phyloP scores from a whole-genome alignment of 1,140 invertebrate species.

The Centruroides vittatus region DNA sequence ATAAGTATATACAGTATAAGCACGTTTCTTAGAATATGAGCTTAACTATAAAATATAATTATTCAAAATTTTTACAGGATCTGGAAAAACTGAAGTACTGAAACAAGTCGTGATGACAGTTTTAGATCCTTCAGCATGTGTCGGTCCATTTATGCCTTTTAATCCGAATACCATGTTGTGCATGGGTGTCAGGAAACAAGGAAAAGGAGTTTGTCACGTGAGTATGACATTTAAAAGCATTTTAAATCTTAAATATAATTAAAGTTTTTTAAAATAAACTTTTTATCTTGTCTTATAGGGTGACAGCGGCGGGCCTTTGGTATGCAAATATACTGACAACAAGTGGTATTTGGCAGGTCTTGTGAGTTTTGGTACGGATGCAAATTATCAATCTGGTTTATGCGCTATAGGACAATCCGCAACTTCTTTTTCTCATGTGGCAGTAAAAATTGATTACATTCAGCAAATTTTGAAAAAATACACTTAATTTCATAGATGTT shows the following conservation, averaged over 20 bases:
- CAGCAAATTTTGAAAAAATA: not conserved
- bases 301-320: constrained; percentile 51
- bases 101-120: not conserved
- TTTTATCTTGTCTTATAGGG: constrained; percentile 34
- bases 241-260: no score
- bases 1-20: not conserved
- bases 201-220: constrained; percentile 20
- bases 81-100: not conserved
- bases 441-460: constrained; percentile 1
- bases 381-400: not conserved
- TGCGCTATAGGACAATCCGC: constrained; percentile 1
- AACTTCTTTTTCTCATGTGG: not conserved
- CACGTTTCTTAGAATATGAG: no score
- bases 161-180: constrained; percentile 11
- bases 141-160: not conserved
- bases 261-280: not conserved
- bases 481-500: not conserved
- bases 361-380: constrained; percentile 3
- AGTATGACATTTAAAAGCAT: not conserved
- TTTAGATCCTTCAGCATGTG: not conserved
- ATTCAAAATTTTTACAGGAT: not conserved
- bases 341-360: constrained; percentile 4
- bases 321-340: constrained; percentile 19
- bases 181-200: constrained; percentile 17
- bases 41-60: no score